Evolutionary conservation across 2,888 invertebrate species (phyloP).

Genomic region (Agrochola lota): DNA sequence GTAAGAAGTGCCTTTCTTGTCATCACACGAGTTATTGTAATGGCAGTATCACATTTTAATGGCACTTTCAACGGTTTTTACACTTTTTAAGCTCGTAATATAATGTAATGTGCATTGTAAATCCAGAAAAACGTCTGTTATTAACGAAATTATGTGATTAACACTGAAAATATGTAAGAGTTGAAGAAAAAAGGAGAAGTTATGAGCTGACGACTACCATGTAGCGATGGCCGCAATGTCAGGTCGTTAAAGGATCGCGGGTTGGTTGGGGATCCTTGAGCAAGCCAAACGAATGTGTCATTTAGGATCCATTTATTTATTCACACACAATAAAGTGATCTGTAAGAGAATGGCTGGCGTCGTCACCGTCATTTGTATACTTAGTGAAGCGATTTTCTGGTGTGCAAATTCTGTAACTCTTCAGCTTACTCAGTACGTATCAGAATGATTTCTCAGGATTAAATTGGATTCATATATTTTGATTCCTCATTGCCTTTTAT

Average conservation of each 20-base stretch:
- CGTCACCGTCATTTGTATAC: conserved; percentile 1
- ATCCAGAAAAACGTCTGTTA: conserved; percentile 62
- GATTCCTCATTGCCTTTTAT: not conserved
- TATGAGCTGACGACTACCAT: conserved; percentile 51
- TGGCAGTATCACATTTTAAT: conserved; percentile 62
- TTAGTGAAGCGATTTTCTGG: not conserved
- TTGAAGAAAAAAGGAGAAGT: conserved; percentile 58
- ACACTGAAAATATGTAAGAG: conserved; percentile 60
- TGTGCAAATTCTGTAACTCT: not conserved
- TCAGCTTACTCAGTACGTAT: not conserved
- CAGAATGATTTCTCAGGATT: too few relatives aligned
- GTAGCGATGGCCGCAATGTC: conserved; percentile 40
- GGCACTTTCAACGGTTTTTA: conserved; percentile 64
- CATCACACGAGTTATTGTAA: conserved; percentile 56
- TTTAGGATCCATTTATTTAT: conserved; percentile 39
- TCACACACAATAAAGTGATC: conserved; percentile 29
- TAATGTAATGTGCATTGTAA: conserved; percentile 66
- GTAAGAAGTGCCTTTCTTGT: conserved; percentile 50
- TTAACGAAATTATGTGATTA: conserved; percentile 69
- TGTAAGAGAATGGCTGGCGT: not conserved
- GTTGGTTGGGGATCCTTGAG: conserved; percentile 41
- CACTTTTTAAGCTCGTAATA: conserved; percentile 66
- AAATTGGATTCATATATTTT: not conserved
- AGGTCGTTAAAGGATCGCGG: conserved; percentile 38
- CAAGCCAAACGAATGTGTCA: conserved; percentile 43